phyloP scores from a whole-genome alignment of 2,113 vertebrate genomes.

The Acanthisitta chloris region DNA sequence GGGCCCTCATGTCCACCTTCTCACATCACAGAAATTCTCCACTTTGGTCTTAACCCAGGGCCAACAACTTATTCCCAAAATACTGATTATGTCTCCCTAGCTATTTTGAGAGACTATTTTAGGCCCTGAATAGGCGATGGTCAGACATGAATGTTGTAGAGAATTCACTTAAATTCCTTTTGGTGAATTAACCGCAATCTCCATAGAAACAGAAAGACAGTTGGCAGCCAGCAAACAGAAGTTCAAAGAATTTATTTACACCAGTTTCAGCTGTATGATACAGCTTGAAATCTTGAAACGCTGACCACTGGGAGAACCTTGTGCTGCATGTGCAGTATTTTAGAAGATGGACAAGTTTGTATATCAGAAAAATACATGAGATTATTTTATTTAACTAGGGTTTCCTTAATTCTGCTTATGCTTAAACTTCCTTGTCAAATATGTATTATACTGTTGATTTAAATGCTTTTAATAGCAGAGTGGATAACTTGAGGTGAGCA shows the following conservation, averaged over 20 bases:
- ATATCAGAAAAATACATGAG: background rate
- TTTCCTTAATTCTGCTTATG: background rate
- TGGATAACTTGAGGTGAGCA: background rate
- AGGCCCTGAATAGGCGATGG: background rate
- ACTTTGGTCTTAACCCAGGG: background rate
- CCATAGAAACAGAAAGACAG: constrained; percentile 66
- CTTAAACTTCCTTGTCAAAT: background rate
- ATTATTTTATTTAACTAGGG: background rate
- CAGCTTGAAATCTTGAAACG: background rate
- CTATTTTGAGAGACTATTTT: background rate
- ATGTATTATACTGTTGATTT: background rate
- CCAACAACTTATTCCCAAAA: background rate
- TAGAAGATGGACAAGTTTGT: background rate
- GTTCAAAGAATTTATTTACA: constrained; percentile 51
- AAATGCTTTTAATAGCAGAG: background rate
- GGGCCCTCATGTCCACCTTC: rapidly evolving
- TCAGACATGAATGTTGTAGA: background rate
- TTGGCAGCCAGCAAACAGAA: constrained; percentile 62
- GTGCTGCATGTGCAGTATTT: background rate
- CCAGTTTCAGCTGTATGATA: constrained; percentile 32
- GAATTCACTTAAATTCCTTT: constrained; percentile 58
- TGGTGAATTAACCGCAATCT: constrained; percentile 47
- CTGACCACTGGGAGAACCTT: background rate
- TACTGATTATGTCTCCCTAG: background rate
- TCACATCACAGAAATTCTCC: background rate